Percentiles rank a stretch among this genome's conserved stretches.
Conservation (phyloP, 1,140 invertebrate genomes). For the Ceratosolen fusciceps region DNA sequence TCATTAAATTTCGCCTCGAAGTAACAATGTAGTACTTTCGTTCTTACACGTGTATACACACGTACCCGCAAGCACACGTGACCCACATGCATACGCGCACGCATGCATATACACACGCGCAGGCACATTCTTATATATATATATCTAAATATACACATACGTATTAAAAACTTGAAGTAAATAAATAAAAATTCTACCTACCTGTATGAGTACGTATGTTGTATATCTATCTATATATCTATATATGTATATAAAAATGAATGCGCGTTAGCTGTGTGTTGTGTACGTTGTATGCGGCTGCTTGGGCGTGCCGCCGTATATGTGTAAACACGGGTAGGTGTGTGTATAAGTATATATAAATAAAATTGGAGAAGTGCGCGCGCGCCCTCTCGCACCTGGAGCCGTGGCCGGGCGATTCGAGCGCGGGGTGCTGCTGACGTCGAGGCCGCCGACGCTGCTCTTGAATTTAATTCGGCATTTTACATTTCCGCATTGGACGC, state of each 20-base stretch:
- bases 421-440: background rate
- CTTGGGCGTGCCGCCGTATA: too few species aligned
- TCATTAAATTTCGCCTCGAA: conserved; percentile 51
- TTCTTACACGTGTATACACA: conserved; percentile 40
- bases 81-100: background rate
- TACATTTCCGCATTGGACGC: conserved; percentile 45
- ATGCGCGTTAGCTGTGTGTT: too few species aligned
- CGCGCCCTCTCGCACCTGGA: background rate
- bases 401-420: conserved; percentile 11
- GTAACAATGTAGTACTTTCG: conserved; percentile 51
- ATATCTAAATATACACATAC: background rate
- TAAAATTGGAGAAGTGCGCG: conserved; percentile 16
- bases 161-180: too few species aligned
- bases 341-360: background rate
- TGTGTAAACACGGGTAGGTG: too few species aligned
- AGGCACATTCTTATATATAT: background rate
- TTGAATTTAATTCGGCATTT: conserved; percentile 44
- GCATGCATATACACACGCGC: conserved; percentile 15
- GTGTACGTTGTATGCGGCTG: too few species aligned
- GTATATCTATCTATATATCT: too few species aligned
- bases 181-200: too few species aligned
- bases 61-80: background rate
- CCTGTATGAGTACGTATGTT: too few species aligned
- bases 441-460: conserved; percentile 13
- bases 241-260: too few species aligned